A percentile compares a stretch with the other conserved stretches of the same genome.
Evolutionary conservation across 2,113 vertebrate genomes (phyloP).

Genomic region (Danio rerio): DNA sequence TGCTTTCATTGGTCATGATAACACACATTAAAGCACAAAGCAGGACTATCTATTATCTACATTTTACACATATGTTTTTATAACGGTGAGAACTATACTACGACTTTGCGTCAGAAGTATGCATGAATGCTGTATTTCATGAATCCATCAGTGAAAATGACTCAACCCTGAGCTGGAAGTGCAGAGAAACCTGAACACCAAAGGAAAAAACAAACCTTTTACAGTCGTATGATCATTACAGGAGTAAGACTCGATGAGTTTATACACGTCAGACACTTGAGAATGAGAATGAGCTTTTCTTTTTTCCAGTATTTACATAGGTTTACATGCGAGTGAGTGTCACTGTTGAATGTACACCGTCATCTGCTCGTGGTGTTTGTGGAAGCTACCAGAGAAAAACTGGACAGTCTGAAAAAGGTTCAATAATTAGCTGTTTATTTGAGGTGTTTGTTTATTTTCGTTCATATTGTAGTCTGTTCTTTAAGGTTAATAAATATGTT

Average conservation of each 20-base stretch:
- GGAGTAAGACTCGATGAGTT: slow-evolving; percentile 22
- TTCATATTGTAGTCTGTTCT: too few species aligned
- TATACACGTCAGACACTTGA: slow-evolving; percentile 28
- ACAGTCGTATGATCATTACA: slow-evolving; percentile 17
- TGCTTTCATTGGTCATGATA: slow-evolving; percentile 42
- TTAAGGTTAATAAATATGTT: too few species aligned
- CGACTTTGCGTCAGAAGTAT: slow-evolving; percentile 17
- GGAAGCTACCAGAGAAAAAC: not conserved
- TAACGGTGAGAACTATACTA: slow-evolving; percentile 1
- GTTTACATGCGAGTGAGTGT: slow-evolving; percentile 63
- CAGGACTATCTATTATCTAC: slow-evolving; percentile 38
- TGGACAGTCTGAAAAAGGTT: too few species aligned
- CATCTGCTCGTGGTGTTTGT: not conserved
- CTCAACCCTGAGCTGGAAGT: slow-evolving; percentile 27
- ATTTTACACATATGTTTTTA: slow-evolving; percentile 16
- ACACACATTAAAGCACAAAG: slow-evolving; percentile 32
- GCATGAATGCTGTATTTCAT: not conserved
- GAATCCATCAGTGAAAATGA: not conserved
- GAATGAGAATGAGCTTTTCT: too few species aligned
- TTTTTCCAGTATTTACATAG: slow-evolving; percentile 72
- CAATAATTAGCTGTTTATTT: too few species aligned
- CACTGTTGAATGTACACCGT: not conserved
- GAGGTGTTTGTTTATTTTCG: too few species aligned
- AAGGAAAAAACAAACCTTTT: not conserved
- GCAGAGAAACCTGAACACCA: slow-evolving; percentile 3